Evolutionary conservation across 2,797 vertebrate species (phyloP).

Genomic region (Pseudotriccus pelzelni): DNA sequence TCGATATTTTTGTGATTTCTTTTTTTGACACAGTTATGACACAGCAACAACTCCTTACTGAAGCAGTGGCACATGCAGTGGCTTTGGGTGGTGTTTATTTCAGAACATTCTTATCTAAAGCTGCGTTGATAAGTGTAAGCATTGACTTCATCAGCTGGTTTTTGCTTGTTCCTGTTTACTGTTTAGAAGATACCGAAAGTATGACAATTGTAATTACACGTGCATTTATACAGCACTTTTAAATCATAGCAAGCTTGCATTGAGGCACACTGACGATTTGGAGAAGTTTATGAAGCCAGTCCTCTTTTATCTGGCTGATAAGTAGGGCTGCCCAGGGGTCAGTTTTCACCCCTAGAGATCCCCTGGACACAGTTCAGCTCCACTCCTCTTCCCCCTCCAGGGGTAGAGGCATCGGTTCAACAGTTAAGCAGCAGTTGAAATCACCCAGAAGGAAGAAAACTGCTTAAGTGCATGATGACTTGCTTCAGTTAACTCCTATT

Average conservation of each 20-base stretch:
- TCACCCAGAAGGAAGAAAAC: background rate
- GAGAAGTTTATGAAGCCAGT: background rate
- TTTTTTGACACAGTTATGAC: slow-evolving; percentile 20
- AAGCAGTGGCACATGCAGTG: background rate
- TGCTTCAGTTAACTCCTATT: background rate
- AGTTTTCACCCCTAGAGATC: background rate
- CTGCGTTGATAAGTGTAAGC: background rate
- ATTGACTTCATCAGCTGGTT: background rate
- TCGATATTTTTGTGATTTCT: slow-evolving; percentile 19
- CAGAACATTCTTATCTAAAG: background rate
- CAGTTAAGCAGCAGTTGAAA: background rate
- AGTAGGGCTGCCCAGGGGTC: background rate
- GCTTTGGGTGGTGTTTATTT: background rate
- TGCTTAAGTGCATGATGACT: background rate
- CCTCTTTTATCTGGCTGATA: background rate
- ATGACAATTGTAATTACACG: background rate
- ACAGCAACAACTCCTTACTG: background rate
- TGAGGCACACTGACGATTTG: background rate
- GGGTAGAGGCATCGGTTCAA: background rate
- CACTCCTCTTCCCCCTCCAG: background rate
- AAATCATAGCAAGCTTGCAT: background rate
- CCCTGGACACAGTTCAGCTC: background rate
- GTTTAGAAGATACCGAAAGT: background rate
- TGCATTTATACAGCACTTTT: background rate
- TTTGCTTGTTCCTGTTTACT: background rate